Evolutionary conservation across 2,888 invertebrate genomes (phyloP).

Genomic region (Coelogynopora nodosa): DNA sequence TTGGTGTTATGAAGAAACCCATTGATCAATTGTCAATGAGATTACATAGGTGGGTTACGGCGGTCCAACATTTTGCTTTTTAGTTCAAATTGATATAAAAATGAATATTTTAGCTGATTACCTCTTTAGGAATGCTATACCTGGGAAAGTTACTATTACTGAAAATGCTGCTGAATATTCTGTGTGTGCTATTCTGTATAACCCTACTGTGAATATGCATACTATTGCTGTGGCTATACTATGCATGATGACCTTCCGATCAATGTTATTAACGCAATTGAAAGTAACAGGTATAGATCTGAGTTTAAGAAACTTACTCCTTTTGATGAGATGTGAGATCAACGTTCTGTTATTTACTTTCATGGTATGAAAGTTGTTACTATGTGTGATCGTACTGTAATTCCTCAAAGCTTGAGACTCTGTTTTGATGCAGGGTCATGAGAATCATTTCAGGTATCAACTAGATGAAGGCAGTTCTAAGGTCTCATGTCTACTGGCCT

Average conservation of each 20-base stretch:
- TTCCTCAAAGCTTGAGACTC: conserved; percentile 8
- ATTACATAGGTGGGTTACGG: conserved; percentile 23
- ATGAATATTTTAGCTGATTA: conserved; percentile 26
- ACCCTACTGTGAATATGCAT: conserved; percentile 12
- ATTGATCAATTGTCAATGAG: conserved; percentile 32
- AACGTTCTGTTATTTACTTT: not conserved
- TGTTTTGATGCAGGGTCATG: not conserved
- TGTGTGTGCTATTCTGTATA: conserved; percentile 9
- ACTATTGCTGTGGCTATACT: not conserved
- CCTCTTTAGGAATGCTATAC: conserved; percentile 17
- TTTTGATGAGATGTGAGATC: not conserved
- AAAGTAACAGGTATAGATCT: not conserved
- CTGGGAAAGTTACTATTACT: not conserved
- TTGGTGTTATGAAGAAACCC: conserved; percentile 23
- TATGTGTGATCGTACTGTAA: not conserved
- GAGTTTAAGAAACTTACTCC: conserved; percentile 1
- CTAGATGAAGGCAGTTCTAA: not conserved
- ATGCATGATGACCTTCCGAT: not conserved
- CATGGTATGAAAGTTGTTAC: not conserved
- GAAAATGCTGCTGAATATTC: conserved; percentile 30
- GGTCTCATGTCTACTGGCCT: conserved; percentile 2
- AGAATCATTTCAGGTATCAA: not conserved
- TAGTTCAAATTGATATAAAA: conserved; percentile 26
- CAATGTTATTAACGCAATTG: conserved; percentile 9
- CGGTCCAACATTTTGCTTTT: conserved; percentile 26